Conservation (phyloP, 2,113 vertebrate species). For the Entomyzon cyanotis region DNA sequence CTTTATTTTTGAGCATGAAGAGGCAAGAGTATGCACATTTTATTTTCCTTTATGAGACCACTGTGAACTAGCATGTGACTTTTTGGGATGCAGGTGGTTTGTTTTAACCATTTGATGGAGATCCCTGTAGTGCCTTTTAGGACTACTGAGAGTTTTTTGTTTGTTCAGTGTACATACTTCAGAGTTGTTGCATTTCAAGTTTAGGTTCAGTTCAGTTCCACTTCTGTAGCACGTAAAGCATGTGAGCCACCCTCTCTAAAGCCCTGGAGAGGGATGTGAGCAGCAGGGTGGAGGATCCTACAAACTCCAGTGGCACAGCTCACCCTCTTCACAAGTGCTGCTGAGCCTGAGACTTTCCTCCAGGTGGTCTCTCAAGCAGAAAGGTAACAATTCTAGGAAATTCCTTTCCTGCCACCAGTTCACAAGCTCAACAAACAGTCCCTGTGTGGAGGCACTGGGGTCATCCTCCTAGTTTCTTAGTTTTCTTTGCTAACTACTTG, state of each 20-base stretch:
- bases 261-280: neutral
- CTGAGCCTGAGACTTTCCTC: neutral
- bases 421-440: constrained; percentile 32
- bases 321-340: neutral
- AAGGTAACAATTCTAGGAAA: constrained; percentile 65
- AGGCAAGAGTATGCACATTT: neutral
- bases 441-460: neutral
- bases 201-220: neutral
- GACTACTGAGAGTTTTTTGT: neutral
- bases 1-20: neutral
- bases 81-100: neutral
- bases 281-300: neutral
- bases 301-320: neutral
- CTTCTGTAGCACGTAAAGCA: neutral
- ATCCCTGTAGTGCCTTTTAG: neutral
- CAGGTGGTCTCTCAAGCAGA: constrained; percentile 52
- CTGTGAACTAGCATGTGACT: neutral
- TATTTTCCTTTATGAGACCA: neutral
- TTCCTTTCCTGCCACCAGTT: constrained; percentile 5
- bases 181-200: neutral
- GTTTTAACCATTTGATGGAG: neutral
- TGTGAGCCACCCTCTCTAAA: neutral
- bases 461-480: neutral
- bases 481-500: neutral
- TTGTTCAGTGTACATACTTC: neutral